These are phyloP conservation scores for Microcaecilia unicolor DNA, from an alignment of 2,797 vertebrate species.

Conservation along the genomic window DNA sequence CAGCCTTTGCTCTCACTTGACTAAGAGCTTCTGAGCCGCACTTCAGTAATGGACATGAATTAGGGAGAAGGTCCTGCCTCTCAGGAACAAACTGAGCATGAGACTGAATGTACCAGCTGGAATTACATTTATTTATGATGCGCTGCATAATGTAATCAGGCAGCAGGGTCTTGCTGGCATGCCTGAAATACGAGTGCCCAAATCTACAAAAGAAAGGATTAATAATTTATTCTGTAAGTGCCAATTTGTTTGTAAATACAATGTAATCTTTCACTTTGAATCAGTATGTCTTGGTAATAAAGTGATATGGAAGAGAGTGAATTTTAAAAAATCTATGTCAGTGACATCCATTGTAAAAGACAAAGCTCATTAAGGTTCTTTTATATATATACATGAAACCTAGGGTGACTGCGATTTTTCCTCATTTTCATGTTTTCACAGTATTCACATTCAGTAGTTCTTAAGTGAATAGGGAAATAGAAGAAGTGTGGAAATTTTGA, in stretches of 20 bases:
- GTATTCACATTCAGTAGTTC: conserved; percentile 7
- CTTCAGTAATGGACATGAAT: conserved; percentile 7
- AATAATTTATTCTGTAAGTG: conserved; percentile 87
- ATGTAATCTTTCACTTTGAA: conserved; percentile 46
- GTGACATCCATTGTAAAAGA: conserved; percentile 34
- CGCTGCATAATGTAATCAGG: conserved; percentile 54
- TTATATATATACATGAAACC: conserved; percentile 48
- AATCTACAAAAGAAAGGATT: conserved; percentile 33
- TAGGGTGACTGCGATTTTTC: conserved; percentile 39
- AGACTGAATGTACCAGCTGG: conserved; percentile 39
- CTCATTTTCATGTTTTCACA: conserved; percentile 16
- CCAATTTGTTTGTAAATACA: conserved; percentile 84
- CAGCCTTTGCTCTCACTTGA: conserved; percentile 95
- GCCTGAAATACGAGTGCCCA: conserved; percentile 42
- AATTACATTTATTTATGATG: conserved; percentile 45
- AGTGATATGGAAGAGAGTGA: conserved; percentile 34
- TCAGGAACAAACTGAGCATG: conserved; percentile 32
- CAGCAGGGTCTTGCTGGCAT: conserved; percentile 37
- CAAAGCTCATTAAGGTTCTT: conserved; percentile 25
- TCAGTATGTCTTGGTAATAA: conserved; percentile 51
- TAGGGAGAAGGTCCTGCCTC: conserved; percentile 38
- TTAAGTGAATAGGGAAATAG: conserved; percentile 13
- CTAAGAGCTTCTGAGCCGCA: conserved; percentile 46
- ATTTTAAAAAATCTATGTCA: conserved; percentile 25
- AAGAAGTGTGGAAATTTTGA: conserved; percentile 15